A percentile compares a stretch with the other conserved stretches of the same genome.
These are phyloP conservation scores for Sminthopsis crassicaudata DNA, from an alignment of 2,113 vertebrate species.

Conservation along the genomic window DNA sequence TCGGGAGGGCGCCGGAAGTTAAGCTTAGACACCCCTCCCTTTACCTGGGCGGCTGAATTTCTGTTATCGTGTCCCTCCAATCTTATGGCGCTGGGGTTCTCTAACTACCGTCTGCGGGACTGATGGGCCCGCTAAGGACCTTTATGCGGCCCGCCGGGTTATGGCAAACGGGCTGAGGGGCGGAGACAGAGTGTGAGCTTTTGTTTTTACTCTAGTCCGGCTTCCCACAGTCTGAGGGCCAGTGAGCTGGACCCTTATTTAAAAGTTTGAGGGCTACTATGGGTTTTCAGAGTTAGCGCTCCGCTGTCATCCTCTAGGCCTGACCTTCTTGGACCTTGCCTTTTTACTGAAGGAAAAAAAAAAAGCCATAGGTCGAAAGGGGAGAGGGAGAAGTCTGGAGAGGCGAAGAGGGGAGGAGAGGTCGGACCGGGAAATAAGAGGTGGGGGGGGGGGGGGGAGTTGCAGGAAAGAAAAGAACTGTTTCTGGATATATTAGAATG, in stretches of 20 bases:
- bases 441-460: too few relatives aligned
- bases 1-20: neutral
- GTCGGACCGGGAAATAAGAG: neutral
- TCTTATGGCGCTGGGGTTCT: too few relatives aligned
- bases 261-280: too few relatives aligned
- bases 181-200: too few relatives aligned
- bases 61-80: neutral
- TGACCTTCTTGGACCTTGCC: neutral
- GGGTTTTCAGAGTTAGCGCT: neutral
- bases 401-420: neutral
- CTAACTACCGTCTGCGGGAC: too few relatives aligned
- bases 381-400: neutral
- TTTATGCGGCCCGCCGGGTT: too few relatives aligned
- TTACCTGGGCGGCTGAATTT: rapidly evolving
- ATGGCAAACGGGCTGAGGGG: too few relatives aligned
- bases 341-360: neutral
- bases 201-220: too few relatives aligned
- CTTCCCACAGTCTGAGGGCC: too few relatives aligned
- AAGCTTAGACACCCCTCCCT: neutral
- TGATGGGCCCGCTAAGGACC: too few relatives aligned
- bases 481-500: neutral
- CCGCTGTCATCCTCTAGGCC: neutral
- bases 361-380: neutral
- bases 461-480: neutral
- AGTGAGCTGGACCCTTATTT: too few relatives aligned